These are phyloP conservation scores for Alcedo atthis DNA, from an alignment of 2,797 vertebrate species.

Conservation along the genomic window DNA sequence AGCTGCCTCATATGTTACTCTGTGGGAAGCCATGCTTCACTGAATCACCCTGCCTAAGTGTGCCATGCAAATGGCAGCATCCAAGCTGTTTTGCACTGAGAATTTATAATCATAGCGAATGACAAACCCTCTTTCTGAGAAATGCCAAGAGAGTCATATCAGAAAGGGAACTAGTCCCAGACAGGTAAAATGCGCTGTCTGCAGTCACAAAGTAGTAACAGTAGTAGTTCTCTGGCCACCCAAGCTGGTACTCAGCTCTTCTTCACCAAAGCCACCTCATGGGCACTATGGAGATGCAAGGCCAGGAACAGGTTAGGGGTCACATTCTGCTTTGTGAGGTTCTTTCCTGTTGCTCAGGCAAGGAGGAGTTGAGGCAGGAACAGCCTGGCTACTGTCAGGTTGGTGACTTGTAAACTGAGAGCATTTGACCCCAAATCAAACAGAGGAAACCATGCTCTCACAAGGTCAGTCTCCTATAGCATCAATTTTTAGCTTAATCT, in stretches of 20 bases:
- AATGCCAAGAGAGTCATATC: neutral
- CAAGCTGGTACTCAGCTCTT: neutral
- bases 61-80: neutral
- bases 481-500: slow-evolving; percentile 1
- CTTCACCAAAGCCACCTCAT: neutral
- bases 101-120: neutral
- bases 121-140: neutral
- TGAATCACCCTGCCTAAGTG: neutral
- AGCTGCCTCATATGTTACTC: neutral
- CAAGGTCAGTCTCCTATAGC: slow-evolving; percentile 14
- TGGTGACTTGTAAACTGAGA: neutral
- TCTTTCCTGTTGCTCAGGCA: fast-evolving
- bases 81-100: neutral
- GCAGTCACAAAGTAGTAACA: neutral
- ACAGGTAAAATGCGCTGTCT: neutral
- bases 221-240: neutral
- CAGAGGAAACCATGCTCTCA: neutral
- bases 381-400: neutral
- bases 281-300: neutral
- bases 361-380: neutral
- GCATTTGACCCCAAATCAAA: neutral
- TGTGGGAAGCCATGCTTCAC: neutral
- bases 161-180: neutral
- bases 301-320: neutral
- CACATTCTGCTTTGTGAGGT: neutral